Percentiles rank a stretch among this genome's conserved stretches.
Evolutionary conservation across 2,888 invertebrate genomes (phyloP).

Genomic region (Chrysomela aeneicollis): DNA sequence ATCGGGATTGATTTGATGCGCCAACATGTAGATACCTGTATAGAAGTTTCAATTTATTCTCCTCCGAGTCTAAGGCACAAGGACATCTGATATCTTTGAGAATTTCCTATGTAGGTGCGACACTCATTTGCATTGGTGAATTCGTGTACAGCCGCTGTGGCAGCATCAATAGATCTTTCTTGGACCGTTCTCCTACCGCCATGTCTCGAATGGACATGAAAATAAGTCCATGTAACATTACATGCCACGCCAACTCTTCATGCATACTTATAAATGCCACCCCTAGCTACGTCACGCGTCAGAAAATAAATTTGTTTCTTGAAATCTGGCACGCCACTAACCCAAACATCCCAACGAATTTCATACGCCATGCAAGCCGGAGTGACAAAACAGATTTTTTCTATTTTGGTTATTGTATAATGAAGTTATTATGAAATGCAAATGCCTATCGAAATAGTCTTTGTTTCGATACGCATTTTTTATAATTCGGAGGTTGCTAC

Average conservation of each 20-base stretch:
- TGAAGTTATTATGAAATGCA: too few relatives aligned
- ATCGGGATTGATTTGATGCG: too few relatives aligned
- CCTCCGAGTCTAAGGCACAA: too few relatives aligned
- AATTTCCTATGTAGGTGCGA: conserved; percentile 35
- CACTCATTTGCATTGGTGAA: conserved; percentile 43
- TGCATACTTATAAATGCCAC: conserved; percentile 45
- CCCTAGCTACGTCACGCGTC: conserved; percentile 38
- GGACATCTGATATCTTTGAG: conserved; percentile 42
- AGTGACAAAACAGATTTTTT: neutral
- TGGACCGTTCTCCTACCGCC: conserved; percentile 39
- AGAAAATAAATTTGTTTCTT: conserved; percentile 39
- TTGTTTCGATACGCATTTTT: too few relatives aligned
- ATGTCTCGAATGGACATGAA: conserved; percentile 44
- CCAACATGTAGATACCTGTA: too few relatives aligned
- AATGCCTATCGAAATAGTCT: too few relatives aligned
- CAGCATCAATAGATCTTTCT: conserved; percentile 43
- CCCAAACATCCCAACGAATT: conserved; percentile 23
- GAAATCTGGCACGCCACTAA: conserved; percentile 23
- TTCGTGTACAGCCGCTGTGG: conserved; percentile 40
- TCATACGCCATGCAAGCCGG: conserved; percentile 22
- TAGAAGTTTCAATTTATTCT: too few relatives aligned
- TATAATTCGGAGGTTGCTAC: too few relatives aligned
- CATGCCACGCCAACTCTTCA: conserved; percentile 45
- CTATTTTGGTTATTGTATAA: too few relatives aligned
- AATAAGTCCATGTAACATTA: conserved; percentile 45